Evolutionary conservation across 2,888 invertebrate species (phyloP), one percentile per base, ranked within the genome.

Genomic region (Caenorhabditis sp.): DNA sequence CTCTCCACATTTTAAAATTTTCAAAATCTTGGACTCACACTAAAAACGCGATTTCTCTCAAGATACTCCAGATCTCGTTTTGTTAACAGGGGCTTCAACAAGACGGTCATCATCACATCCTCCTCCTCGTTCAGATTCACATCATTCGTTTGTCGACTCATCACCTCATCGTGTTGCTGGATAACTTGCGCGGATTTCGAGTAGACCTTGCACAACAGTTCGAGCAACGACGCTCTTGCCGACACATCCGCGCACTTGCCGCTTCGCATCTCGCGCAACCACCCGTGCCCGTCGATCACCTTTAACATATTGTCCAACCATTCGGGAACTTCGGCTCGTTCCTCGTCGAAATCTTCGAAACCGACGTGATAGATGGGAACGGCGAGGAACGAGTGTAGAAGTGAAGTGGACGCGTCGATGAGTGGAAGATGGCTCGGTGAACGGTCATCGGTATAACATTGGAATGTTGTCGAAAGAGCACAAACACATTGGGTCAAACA

Each of bases 301-400:
- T 69, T 63, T 12, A 74, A 37, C 64, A 73, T 73, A 36, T 69
- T 69, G 4, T 69, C 62, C 10, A 74, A 58, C 74, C 74, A 74
- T 24, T 23, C 27, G 23, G 61, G 69, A 0, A 62, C 61, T 31
- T 63, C 63, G 8, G 53, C 19, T 31, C 62, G 62, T 17, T 59
- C 31, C 6, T 65, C 50, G 23, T 59, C 66, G 26, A 61, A 43
- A 37, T 58, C 14, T 31, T 67, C 70, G 14, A 74, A 59, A 10
- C 67, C 74, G 10, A 76, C 37, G 59, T 82, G 80, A 64, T 82
- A 87, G 51, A 85, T 69, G 21, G 87, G 87, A 51, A 84, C 83
- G 62, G 86, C 85, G 23, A 83, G 71, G 69, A 87, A 86, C 0
- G 60, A 55, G 49, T 71, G 59, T 10, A 74, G 62, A 49, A 72